Evolutionary conservation across 2,888 invertebrate genomes (phyloP).

Genomic region (Oscheius sp.): DNA sequence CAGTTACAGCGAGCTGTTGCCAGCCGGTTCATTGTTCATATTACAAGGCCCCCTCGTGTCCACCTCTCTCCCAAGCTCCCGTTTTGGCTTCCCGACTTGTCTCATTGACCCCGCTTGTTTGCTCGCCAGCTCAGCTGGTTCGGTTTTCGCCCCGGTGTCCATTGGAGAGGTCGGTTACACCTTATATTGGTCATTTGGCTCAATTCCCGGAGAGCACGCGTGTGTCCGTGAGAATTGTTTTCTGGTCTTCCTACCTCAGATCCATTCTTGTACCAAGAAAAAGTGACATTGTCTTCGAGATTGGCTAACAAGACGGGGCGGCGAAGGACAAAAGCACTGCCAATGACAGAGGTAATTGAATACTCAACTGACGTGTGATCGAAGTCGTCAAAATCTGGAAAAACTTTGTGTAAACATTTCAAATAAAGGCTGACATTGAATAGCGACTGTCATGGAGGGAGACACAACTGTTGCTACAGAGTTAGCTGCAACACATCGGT

Average conservation of each 20-base stretch:
- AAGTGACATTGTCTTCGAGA: conserved; percentile 5
- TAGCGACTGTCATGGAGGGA: conserved; percentile 7
- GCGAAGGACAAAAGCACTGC: conserved; percentile 19
- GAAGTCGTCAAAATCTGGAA: conserved; percentile 37
- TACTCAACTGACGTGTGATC: conserved; percentile 31
- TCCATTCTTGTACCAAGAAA: conserved; percentile 37
- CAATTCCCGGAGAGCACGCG: not conserved
- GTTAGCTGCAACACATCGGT: conserved; percentile 76
- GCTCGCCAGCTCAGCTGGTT: conserved; percentile 38
- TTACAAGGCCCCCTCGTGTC: conserved; percentile 6
- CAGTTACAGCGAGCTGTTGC: conserved; percentile 20
- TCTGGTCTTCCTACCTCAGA: conserved; percentile 1
- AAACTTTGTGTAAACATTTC: no score
- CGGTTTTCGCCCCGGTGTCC: conserved; percentile 36
- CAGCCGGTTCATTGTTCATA: conserved; percentile 17
- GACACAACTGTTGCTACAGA: conserved; percentile 30
- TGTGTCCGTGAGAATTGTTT: not conserved
- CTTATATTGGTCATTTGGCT: conserved; percentile 18
- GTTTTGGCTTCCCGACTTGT: conserved; percentile 32
- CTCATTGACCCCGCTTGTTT: conserved; percentile 39
- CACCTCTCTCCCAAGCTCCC: not conserved
- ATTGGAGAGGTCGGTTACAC: conserved; percentile 30
- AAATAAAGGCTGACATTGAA: conserved; percentile 12
- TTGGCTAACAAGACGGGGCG: conserved; percentile 27
- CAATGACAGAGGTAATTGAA: conserved; percentile 6